Evolutionary conservation across 64 coral and sea anemone genomes (phyloP).

Genomic region (Pocillopora damicornis): DNA sequence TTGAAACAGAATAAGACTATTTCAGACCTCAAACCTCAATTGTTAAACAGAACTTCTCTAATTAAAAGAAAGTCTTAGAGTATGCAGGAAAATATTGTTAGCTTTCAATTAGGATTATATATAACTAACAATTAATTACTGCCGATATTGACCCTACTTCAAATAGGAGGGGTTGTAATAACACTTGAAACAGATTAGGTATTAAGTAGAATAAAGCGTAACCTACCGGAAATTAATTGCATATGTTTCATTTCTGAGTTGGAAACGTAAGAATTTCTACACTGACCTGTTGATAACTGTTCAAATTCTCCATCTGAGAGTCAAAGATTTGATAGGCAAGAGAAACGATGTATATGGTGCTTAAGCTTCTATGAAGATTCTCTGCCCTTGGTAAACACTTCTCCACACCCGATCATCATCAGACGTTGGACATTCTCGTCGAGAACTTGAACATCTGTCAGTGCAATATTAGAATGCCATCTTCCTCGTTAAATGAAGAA

Average conservation of each 20-base stretch:
- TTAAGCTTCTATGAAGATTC: background rate
- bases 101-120: background rate
- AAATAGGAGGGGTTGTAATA: background rate
- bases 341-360: background rate
- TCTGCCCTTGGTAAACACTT: background rate
- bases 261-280: background rate
- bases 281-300: background rate
- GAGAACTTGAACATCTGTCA: background rate
- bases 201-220: background rate
- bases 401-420: background rate
- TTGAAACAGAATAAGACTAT: too few species aligned
- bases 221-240: slow-evolving; percentile 1
- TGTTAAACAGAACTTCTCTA: too few species aligned
- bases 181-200: background rate
- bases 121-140: background rate
- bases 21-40: too few species aligned
- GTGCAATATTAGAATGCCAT: background rate
- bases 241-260: background rate
- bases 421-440: background rate
- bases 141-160: background rate
- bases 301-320: background rate
- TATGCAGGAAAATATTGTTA: too few species aligned
- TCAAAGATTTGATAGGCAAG: background rate
- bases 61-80: too few species aligned
- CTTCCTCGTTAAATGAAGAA: background rate